Evolutionary conservation across 2,888 invertebrate genomes (phyloP).

Genomic region (Pseudococcus viburni): DNA sequence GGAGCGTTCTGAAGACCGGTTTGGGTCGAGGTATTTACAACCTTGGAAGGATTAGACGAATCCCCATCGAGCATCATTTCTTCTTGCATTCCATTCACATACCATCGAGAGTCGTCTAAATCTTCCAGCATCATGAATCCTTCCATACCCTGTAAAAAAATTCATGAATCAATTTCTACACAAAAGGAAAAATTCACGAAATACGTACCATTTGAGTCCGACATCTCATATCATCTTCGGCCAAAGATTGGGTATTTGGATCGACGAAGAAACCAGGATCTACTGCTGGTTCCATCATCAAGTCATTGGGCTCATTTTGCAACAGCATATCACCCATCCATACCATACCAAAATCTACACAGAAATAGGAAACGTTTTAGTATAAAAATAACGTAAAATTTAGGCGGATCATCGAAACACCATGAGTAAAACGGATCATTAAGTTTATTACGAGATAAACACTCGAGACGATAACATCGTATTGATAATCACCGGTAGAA

Average conservation of each 20-base stretch:
- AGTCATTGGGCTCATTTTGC: constrained; percentile 56
- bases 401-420: neutral
- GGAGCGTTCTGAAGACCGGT: constrained; percentile 61
- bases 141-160: constrained; percentile 59
- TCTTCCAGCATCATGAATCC: constrained; percentile 66
- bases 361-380: neutral
- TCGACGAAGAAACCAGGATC: constrained; percentile 62
- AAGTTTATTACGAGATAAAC: neutral
- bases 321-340: constrained; percentile 64
- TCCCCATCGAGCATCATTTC: constrained; percentile 63
- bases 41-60: constrained; percentile 40
- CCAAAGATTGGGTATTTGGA: constrained; percentile 38
- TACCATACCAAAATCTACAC: constrained; percentile 64
- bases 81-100: constrained; percentile 63
- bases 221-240: constrained; percentile 60
- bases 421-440: neutral
- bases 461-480: neutral
- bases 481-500: constrained; percentile 1
- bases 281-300: constrained; percentile 58
- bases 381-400: neutral
- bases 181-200: neutral
- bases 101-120: constrained; percentile 63
- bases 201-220: constrained; percentile 61
- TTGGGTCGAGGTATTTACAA: constrained; percentile 62
- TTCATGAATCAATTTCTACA: neutral